phyloP scores from a whole-genome alignment of 2,113 vertebrate species.

The Prunella fulvescens region DNA sequence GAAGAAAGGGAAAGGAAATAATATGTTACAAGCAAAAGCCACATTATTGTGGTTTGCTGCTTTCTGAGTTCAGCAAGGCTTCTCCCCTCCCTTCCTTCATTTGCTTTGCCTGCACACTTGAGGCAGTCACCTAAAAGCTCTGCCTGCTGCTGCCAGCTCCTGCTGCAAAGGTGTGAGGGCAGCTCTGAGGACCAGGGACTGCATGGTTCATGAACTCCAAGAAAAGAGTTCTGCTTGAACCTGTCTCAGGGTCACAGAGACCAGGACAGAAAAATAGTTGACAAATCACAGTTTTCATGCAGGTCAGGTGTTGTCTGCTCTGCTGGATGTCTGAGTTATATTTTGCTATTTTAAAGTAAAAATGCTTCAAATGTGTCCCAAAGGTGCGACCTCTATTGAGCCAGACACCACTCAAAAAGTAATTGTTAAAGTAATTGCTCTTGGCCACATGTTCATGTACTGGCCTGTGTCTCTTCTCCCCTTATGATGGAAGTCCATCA shows the following conservation, averaged over 20 bases:
- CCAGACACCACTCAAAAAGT: background rate
- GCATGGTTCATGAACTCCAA: accelerated
- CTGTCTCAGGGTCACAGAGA: background rate
- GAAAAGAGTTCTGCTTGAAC: background rate
- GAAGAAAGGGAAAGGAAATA: background rate
- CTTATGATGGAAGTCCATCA: background rate
- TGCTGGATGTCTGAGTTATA: background rate
- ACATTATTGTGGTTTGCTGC: background rate
- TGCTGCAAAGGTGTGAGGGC: accelerated
- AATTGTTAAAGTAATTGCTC: background rate
- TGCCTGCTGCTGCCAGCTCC: background rate
- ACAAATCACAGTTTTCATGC: background rate
- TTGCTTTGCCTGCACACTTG: background rate
- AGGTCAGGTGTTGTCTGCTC: background rate
- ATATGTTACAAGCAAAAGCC: background rate
- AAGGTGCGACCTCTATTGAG: accelerated
- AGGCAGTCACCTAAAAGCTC: background rate
- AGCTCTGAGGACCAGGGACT: background rate
- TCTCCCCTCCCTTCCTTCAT: background rate
- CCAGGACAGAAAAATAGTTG: background rate
- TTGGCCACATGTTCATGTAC: background rate
- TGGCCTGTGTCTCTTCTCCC: background rate
- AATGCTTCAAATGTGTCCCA: background rate
- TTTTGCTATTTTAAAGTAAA: background rate
- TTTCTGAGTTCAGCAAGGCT: background rate